These are phyloP conservation scores for Xylocopa sonorina DNA, from an alignment of 1,140 invertebrate species.

Conservation along the genomic window DNA sequence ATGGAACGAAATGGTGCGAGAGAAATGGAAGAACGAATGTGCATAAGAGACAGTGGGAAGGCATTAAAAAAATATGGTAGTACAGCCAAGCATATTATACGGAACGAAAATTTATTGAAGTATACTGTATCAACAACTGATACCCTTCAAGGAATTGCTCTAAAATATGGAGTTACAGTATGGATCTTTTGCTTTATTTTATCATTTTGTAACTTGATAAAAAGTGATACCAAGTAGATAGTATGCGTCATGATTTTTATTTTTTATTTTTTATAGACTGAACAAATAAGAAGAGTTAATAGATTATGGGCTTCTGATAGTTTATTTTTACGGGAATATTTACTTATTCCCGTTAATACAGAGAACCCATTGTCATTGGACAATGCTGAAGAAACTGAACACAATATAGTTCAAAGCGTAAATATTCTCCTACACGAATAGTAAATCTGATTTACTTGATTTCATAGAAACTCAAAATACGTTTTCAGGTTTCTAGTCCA, in stretches of 20 bases:
- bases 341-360: slow-evolving; percentile 89
- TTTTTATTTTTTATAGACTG: slow-evolving; percentile 87
- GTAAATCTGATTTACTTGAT: not conserved
- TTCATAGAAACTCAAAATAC: slow-evolving; percentile 5
- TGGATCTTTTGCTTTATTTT: slow-evolving; percentile 58
- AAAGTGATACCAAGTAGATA: not conserved
- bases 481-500: slow-evolving; percentile 75
- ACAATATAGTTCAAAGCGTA: slow-evolving; percentile 65
- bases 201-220: slow-evolving; percentile 26
- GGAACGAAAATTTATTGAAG: slow-evolving; percentile 88
- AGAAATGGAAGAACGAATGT: slow-evolving; percentile 91
- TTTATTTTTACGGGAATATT: slow-evolving; percentile 91
- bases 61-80: slow-evolving; percentile 95
- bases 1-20: slow-evolving; percentile 82
- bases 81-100: slow-evolving; percentile 86
- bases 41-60: slow-evolving; percentile 91
- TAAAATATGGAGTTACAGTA: slow-evolving; percentile 96
- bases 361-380: slow-evolving; percentile 84
- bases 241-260: slow-evolving; percentile 3
- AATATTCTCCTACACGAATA: slow-evolving; percentile 36
- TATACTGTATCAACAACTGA: slow-evolving; percentile 90
- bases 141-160: slow-evolving; percentile 95
- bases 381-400: slow-evolving; percentile 64
- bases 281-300: slow-evolving; percentile 94
- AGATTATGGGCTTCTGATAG: slow-evolving; percentile 94